phyloP scores from a whole-genome alignment of 2,888 invertebrate species.

The Lasioglossum lativentre region DNA sequence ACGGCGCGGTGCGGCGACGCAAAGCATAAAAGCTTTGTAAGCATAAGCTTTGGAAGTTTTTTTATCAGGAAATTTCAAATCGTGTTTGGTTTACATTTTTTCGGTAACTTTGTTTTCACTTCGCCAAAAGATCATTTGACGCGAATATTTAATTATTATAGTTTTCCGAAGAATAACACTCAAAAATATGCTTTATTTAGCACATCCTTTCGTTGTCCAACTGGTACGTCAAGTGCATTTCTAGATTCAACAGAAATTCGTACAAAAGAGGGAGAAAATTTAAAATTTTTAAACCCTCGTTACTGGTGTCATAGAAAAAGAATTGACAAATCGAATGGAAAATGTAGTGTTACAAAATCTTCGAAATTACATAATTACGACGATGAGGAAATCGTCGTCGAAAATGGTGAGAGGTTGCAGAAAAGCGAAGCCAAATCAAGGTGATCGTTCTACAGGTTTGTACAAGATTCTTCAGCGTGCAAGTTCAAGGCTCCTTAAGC shows the following conservation, averaged over 20 bases:
- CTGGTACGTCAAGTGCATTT: too few relatives aligned
- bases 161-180: neutral
- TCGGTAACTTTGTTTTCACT: neutral
- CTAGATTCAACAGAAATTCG: neutral
- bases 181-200: neutral
- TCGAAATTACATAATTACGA: constrained; percentile 17
- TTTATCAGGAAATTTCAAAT: too few relatives aligned
- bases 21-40: constrained; percentile 12
- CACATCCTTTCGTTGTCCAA: neutral
- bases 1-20: neutral
- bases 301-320: too few relatives aligned
- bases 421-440: constrained; percentile 27
- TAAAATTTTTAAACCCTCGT: neutral
- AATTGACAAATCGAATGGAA: too few relatives aligned
- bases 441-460: constrained; percentile 54
- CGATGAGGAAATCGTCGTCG: neutral
- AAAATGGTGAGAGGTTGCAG: neutral
- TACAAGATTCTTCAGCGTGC: constrained; percentile 72
- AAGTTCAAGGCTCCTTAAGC: constrained; percentile 76
- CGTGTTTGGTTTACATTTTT: neutral
- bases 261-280: neutral
- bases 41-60: too few relatives aligned
- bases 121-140: neutral
- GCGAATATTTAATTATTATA: neutral
- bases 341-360: neutral